phyloP scores from a whole-genome alignment of 2,888 invertebrate genomes.

The Melangyna quadrimaculata region DNA sequence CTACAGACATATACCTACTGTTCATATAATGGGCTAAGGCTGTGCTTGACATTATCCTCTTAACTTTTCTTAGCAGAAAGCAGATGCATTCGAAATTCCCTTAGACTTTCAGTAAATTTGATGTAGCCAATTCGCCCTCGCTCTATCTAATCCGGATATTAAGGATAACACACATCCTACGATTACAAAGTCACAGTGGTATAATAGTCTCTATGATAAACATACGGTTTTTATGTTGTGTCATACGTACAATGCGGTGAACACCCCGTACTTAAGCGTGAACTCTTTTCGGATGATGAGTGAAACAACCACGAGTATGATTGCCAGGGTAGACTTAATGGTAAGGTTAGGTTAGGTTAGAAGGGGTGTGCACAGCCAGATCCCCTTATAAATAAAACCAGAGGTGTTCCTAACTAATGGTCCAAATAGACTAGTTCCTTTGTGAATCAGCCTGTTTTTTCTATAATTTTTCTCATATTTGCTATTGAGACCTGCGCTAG shows the following conservation, averaged over 20 bases:
- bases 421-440: no score
- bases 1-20: background rate
- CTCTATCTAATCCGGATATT: slow-evolving; percentile 59
- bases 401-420: no score
- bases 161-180: slow-evolving; percentile 56
- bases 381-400: no score
- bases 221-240: slow-evolving; percentile 60
- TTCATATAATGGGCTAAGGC: background rate
- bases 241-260: slow-evolving; percentile 48
- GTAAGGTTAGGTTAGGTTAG: no score
- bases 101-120: slow-evolving; percentile 43
- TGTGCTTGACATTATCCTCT: slow-evolving; percentile 27
- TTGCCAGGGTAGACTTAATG: background rate
- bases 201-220: slow-evolving; percentile 49
- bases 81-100: slow-evolving; percentile 53
- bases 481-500: no score
- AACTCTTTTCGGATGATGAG: slow-evolving; percentile 9
- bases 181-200: slow-evolving; percentile 56
- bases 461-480: no score
- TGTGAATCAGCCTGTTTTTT: no score
- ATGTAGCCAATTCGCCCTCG: slow-evolving; percentile 11
- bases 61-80: background rate
- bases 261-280: slow-evolving; percentile 42
- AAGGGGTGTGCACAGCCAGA: no score
- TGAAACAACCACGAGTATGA: slow-evolving; percentile 8